Conservation (phyloP, 2,797 vertebrate genomes). For the Macroramphosus scolopax region DNA sequence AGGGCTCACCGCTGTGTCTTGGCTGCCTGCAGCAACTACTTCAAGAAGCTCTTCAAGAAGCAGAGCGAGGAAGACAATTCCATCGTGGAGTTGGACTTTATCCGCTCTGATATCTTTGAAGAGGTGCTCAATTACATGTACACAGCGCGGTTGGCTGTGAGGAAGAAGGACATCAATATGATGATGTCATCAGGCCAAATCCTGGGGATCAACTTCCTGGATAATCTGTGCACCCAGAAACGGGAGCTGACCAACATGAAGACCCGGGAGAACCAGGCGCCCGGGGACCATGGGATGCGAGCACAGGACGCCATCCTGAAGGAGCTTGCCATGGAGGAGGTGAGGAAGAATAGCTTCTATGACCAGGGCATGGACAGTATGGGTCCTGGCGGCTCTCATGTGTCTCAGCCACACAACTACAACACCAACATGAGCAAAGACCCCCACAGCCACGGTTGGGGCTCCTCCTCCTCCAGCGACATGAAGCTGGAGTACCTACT, state of each 20-base stretch:
- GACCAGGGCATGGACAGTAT: conserved; percentile 92
- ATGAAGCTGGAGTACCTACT: conserved; percentile 97
- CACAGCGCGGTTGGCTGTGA: conserved; percentile 90
- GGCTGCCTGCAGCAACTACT: conserved; percentile 94
- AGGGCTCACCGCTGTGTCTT: conserved; percentile 92
- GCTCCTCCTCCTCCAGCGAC: conserved; percentile 83
- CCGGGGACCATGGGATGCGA: conserved; percentile 88
- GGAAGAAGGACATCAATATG: conserved; percentile 95
- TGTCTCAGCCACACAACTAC: conserved; percentile 87
- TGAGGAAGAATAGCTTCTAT: conserved; percentile 93
- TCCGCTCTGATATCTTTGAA: conserved; percentile 94
- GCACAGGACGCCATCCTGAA: conserved; percentile 95
- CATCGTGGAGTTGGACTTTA: conserved; percentile 94
- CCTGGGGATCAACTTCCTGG: conserved; percentile 92
- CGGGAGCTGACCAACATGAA: conserved; percentile 90
- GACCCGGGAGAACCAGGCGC: conserved; percentile 88
- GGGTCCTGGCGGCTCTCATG: conserved; percentile 88
- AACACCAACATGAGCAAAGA: conserved; percentile 91
- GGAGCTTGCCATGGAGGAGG: conserved; percentile 92
- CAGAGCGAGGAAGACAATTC: conserved; percentile 93
- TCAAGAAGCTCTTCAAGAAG: conserved; percentile 96
- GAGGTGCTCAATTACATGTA: conserved; percentile 98
- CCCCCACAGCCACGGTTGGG: conserved; percentile 91
- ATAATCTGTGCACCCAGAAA: conserved; percentile 94
- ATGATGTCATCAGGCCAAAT: conserved; percentile 98